Conservation (phyloP, 2,797 vertebrate species). For the Kryptopterus vitreolus region DNA sequence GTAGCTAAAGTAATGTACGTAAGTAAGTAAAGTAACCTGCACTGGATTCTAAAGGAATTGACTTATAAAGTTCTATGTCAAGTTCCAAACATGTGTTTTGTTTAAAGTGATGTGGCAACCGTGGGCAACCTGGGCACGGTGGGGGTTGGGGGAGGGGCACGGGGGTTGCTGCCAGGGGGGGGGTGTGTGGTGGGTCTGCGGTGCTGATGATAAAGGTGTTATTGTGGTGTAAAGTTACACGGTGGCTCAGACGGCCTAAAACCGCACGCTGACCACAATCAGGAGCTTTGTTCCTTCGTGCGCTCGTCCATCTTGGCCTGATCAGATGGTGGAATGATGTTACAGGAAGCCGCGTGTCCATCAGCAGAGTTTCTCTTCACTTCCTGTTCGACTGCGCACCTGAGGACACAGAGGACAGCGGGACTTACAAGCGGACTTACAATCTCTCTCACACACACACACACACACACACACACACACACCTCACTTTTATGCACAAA, state of each 20-base stretch:
- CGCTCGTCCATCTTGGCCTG: slow-evolving; percentile 50
- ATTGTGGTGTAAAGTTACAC: slow-evolving; percentile 62
- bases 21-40: too few relatives aligned
- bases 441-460: too few relatives aligned
- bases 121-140: too few relatives aligned
- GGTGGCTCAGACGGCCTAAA: slow-evolving; percentile 46
- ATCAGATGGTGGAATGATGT: slow-evolving; percentile 69
- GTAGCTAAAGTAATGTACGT: too few relatives aligned
- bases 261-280: slow-evolving; percentile 64
- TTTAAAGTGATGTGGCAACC: neutral
- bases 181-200: slow-evolving; percentile 17
- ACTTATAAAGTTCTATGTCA: too few relatives aligned
- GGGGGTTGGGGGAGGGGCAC: too few relatives aligned
- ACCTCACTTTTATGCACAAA: too few relatives aligned
- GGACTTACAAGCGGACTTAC: neutral
- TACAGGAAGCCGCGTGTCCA: slow-evolving; percentile 76
- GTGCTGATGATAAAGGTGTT: slow-evolving; percentile 45
- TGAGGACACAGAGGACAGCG: slow-evolving; percentile 53
- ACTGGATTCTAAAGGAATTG: neutral
- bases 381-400: slow-evolving; percentile 83
- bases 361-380: slow-evolving; percentile 79
- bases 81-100: neutral
- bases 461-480: too few relatives aligned
- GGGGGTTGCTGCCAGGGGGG: too few relatives aligned
- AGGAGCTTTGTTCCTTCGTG: slow-evolving; percentile 68